Percentiles rank a stretch among this genome's conserved stretches.
These are phyloP conservation scores for Beris morrisii DNA, from an alignment of 2,888 invertebrate species.

Conservation along the genomic window DNA sequence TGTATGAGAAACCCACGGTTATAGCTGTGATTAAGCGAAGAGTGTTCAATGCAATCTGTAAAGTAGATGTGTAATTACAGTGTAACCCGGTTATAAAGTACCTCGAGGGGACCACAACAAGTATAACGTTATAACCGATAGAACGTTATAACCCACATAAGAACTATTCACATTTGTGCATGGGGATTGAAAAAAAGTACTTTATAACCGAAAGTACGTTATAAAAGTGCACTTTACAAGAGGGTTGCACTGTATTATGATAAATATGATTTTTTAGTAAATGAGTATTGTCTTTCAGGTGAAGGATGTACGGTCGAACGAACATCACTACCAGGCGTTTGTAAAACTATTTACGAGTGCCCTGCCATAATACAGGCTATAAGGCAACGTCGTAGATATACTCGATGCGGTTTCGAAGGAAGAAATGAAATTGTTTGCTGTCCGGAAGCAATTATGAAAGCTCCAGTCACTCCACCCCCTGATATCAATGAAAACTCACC, in stretches of 20 bases:
- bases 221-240: no score
- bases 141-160: no score
- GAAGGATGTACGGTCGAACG: constrained; percentile 10
- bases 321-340: constrained; percentile 9
- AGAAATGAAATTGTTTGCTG: constrained; percentile 43
- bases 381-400: constrained; percentile 21
- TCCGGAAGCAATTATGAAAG: constrained; percentile 17
- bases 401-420: constrained; percentile 42
- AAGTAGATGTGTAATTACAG: no score
- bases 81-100: no score
- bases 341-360: constrained; percentile 34
- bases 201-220: no score
- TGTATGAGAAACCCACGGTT: no score
- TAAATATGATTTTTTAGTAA: background rate
- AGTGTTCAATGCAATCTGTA: no score
- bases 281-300: constrained; percentile 12
- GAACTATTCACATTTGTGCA: no score
- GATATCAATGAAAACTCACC: constrained; percentile 4
- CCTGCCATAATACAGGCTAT: constrained; percentile 29
- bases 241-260: background rate
- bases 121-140: no score
- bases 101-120: no score
- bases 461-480: background rate
- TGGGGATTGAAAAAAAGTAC: no score
- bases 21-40: no score